Evolutionary conservation across 2,888 invertebrate genomes (phyloP).

Genomic region (Liodrosophila aerea): DNA sequence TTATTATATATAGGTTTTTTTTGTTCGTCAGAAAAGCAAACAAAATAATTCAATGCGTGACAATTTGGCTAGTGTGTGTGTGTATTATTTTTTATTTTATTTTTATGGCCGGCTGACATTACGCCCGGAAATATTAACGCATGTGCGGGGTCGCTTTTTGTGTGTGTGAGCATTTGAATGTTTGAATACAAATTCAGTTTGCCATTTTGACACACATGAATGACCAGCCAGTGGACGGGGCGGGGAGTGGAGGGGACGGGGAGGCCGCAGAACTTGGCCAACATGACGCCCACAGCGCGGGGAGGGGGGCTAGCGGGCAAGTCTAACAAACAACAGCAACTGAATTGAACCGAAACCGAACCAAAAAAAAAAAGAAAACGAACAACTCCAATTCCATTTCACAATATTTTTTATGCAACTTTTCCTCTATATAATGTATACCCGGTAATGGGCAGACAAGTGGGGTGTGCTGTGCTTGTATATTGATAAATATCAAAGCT

Average conservation of each 20-base stretch:
- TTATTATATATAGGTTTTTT: conserved; percentile 28
- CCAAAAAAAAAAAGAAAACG: background rate
- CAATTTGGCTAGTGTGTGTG: conserved; percentile 64
- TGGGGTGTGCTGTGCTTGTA: background rate
- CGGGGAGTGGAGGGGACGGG: background rate
- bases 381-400: conserved; percentile 43
- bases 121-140: conserved; percentile 76
- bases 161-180: conserved; percentile 60
- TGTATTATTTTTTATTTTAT: conserved; percentile 34
- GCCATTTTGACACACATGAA: conserved; percentile 77
- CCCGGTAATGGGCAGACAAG: conserved; percentile 6
- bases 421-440: conserved; percentile 3
- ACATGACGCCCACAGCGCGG: conserved; percentile 44
- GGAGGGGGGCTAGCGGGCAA: too few relatives aligned
- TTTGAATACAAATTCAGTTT: conserved; percentile 74
- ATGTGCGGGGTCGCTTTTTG: conserved; percentile 56
- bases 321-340: conserved; percentile 32
- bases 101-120: conserved; percentile 59
- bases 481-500: too few relatives aligned
- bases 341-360: conserved; percentile 14
- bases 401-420: conserved; percentile 25
- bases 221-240: conserved; percentile 59
- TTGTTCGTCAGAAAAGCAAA: conserved; percentile 43
- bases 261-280: conserved; percentile 38
- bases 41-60: conserved; percentile 76